These are phyloP conservation scores for Meriones unguiculatus DNA, from an alignment of 2,113 vertebrate genomes.

Conservation along the genomic window DNA sequence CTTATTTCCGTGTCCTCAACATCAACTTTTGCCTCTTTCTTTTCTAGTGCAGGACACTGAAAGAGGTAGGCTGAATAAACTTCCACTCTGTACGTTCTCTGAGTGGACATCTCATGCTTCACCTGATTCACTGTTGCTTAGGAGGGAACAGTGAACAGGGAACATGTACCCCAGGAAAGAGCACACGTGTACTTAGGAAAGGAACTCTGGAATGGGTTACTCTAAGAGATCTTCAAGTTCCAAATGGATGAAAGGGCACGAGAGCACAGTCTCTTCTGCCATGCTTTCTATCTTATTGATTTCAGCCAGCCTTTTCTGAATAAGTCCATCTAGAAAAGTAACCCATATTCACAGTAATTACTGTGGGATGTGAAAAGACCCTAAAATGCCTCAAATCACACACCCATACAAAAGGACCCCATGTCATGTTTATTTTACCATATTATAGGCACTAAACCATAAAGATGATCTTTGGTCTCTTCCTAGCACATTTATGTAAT, in stretches of 20 bases:
- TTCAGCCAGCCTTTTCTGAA: neutral
- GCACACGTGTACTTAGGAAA: neutral
- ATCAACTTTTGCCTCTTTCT: neutral
- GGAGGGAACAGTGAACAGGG: neutral
- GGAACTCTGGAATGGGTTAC: neutral
- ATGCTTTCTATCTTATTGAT: neutral
- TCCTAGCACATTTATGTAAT: neutral
- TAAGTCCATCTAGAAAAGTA: neutral
- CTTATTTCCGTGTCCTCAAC: neutral
- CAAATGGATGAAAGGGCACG: neutral
- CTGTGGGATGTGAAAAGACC: neutral
- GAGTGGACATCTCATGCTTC: neutral
- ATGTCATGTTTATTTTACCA: slow-evolving; percentile 39
- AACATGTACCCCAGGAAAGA: neutral
- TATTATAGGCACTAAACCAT: neutral
- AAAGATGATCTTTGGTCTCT: neutral
- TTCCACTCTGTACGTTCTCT: neutral
- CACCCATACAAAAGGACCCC: neutral
- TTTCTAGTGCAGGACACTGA: slow-evolving; percentile 7
- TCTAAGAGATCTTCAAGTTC: neutral
- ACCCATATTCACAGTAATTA: neutral
- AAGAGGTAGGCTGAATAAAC: neutral
- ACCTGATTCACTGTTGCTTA: neutral
- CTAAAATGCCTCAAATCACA: neutral
- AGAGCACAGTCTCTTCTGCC: neutral